Evolutionary conservation across 1,140 invertebrate species (phyloP), one percentile per base, ranked within the genome.

Genomic region (Heterodera carotae): DNA sequence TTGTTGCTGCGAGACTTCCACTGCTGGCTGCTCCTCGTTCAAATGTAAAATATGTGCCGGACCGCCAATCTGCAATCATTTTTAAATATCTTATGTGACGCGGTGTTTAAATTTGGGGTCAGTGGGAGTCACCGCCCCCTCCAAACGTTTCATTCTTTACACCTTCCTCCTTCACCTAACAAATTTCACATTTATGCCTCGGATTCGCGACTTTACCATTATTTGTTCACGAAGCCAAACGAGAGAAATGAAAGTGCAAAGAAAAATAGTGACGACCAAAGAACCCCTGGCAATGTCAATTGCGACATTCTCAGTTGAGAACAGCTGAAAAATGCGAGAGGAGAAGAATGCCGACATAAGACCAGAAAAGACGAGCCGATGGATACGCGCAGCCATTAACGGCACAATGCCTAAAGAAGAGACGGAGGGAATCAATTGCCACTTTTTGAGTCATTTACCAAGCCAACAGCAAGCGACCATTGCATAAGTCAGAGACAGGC

Each of bases 181-280:
- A 81, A 36, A 69, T 53, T 48, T 5, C 80, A 76, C n/a, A n/a
- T n/a, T n/a, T n/a, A 36, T 3, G 64, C 64, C 18, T 22, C 25
- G 3, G 29, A 7, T 25, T 10, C 7, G 25, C n/a, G 60, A 53
- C 22, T 66, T 8, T 88, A 81, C 91, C 78, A 98, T 91, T 80
- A 99, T 98, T 89, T 99, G 97, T 89, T 99, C 97, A 78, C 96
- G 89, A 22, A 99, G 89, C 96, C 96, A 99, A 0, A 99, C 94
- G 2, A 97, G 70, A 97, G 96, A 79, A 83, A 98, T 96, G 85
- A 99, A 99, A 2, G 94, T 94, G 88, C 97, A 94, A 36, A 99
- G 89, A 2, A 97, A 98, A 87, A 96, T 97, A 1, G 93, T 94
- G 10, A 98, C 95, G 39, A 99, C 95, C 89, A 97, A 94, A 88